Conservation (phyloP, 1,140 invertebrate genomes). For the Papilio xuthus region DNA sequence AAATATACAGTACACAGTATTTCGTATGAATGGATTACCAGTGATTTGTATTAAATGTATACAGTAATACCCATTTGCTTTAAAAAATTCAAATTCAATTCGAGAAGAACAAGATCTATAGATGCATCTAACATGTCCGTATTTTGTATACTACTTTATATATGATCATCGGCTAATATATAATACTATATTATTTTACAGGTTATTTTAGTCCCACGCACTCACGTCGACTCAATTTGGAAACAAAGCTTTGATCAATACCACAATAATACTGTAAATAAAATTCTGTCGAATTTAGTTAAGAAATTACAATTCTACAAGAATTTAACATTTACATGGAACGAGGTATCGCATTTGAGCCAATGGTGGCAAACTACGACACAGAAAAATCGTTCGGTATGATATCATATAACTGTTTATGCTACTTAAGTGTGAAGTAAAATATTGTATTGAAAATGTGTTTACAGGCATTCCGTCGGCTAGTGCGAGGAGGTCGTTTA, state of each 20-base stretch:
- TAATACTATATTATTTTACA: conserved; percentile 46
- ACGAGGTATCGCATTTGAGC: conserved; percentile 96
- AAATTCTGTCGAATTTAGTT: conserved; percentile 85
- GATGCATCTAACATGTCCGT: too few species aligned
- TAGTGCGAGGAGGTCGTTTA: conserved; percentile 88
- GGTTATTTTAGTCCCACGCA: conserved; percentile 66
- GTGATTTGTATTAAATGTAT: too few species aligned
- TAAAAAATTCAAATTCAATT: too few species aligned
- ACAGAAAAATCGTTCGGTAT: conserved; percentile 62
- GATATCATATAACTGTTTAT: conserved; percentile 29
- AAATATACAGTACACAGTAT: too few species aligned
- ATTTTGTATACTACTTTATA: too few species aligned
- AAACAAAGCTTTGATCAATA: conserved; percentile 60
- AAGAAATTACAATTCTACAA: conserved; percentile 89
- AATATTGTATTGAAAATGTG: neutral
- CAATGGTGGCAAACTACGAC: conserved; percentile 90
- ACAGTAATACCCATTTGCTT: too few species aligned
- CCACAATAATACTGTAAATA: conserved; percentile 57
- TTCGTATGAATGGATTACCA: too few species aligned
- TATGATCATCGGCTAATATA: conserved; percentile 3
- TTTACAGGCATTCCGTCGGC: conserved; percentile 82
- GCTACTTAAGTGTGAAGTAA: neutral
- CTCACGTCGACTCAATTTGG: conserved; percentile 65
- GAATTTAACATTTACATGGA: conserved; percentile 95
- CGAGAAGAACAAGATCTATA: too few species aligned